These are phyloP conservation scores for Aphis gossypii DNA, from an alignment of 1,140 invertebrate genomes.

Conservation along the genomic window DNA sequence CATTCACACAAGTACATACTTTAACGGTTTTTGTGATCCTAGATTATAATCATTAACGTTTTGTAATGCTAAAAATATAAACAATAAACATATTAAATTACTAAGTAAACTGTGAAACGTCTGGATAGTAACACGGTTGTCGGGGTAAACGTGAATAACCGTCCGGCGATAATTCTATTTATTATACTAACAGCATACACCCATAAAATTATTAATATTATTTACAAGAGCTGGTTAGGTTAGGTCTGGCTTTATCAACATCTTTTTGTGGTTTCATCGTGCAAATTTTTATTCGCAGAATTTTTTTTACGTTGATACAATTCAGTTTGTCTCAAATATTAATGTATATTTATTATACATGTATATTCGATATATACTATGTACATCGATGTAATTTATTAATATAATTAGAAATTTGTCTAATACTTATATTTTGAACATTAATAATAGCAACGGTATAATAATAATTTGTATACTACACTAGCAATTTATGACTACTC, in stretches of 20 bases:
- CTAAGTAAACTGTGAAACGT: not conserved
- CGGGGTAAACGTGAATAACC: not conserved
- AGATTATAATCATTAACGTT: not conserved
- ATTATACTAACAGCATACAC: not conserved
- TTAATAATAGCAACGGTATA: not conserved
- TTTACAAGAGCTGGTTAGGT: not conserved
- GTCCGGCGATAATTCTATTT: not conserved
- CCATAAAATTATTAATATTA: not conserved
- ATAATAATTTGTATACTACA: not conserved
- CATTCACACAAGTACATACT: not conserved
- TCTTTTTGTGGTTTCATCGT: not conserved
- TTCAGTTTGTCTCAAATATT: not conserved
- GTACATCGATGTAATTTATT: too few relatives aligned
- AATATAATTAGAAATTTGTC: too few relatives aligned
- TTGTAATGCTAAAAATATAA: not conserved
- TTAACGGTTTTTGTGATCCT: not conserved
- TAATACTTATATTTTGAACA: not conserved
- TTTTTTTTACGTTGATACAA: not conserved
- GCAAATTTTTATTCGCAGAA: not conserved
- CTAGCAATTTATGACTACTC: not conserved
- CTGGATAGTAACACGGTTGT: not conserved
- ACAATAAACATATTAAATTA: constrained; percentile 7
- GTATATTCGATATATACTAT: too few relatives aligned
- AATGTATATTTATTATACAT: too few relatives aligned
- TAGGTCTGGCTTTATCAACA: too few relatives aligned